Evolutionary conservation across 2,888 invertebrate genomes (phyloP).

Genomic region (Eretmocerus hayati): DNA sequence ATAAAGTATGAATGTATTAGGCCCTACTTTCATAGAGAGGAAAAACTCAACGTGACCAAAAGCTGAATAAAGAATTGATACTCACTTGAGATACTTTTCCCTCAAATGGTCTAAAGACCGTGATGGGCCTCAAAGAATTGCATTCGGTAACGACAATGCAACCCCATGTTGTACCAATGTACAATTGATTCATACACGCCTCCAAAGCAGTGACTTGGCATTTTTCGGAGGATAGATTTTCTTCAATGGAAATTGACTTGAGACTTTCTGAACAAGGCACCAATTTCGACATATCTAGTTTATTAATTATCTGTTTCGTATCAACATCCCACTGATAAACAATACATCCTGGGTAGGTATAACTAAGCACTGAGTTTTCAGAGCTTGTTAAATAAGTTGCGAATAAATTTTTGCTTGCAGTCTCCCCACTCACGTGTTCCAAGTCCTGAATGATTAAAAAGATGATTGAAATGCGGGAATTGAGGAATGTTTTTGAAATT

Average conservation of each 20-base stretch:
- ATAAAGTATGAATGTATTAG: too few relatives aligned
- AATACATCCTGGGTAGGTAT: constrained; percentile 79
- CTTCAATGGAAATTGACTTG: constrained; percentile 85
- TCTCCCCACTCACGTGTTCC: constrained; percentile 56
- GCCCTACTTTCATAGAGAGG: too few relatives aligned
- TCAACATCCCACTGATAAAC: constrained; percentile 81
- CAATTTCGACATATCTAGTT: constrained; percentile 85
- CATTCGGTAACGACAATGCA: constrained; percentile 86
- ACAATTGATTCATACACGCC: constrained; percentile 55
- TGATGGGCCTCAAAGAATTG: constrained; percentile 72
- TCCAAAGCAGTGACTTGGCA: constrained; percentile 58
- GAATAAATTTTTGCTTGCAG: constrained; percentile 55
- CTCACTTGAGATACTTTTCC: constrained; percentile 59
- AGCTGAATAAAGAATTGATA: too few relatives aligned
- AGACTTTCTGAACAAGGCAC: constrained; percentile 88
- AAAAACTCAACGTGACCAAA: too few relatives aligned
- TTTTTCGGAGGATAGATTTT: constrained; percentile 69
- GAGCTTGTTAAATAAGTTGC: constrained; percentile 65
- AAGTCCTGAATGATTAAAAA: constrained; percentile 53
- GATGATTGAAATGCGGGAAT: too few relatives aligned
- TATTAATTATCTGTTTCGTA: constrained; percentile 62
- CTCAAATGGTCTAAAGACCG: constrained; percentile 87
- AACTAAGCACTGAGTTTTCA: constrained; percentile 65
- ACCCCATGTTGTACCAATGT: constrained; percentile 92
- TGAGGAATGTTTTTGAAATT: too few relatives aligned